Base-by-base conservation (phyloP, 2,113 vertebrate species). In the Pungitius pungitius region DNA sequence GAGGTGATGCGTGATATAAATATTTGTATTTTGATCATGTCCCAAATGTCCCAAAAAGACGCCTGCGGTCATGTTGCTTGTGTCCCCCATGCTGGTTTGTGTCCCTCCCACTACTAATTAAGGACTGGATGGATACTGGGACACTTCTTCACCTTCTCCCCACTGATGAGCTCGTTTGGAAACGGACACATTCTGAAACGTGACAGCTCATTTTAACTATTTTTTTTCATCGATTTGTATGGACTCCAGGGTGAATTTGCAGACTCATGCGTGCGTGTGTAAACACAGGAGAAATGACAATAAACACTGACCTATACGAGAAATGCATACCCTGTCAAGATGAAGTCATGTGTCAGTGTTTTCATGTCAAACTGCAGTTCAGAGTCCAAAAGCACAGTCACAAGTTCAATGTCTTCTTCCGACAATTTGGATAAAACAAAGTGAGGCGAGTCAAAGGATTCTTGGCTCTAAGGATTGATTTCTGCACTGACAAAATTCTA, bases 11-110 rank as follows among this genome's bases (percentile, higher is more conserved):
- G 49, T 56, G 39, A 39, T 9, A 22, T n/a, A 1, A 26, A 26
- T 14, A 27, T 59, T 45, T 65, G 7, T 65, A 77, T 85, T 85
- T 77, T 68, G 63, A 52, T 3, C 35, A 6, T 30, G 70, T n/a
- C n/a, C n/a, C n/a, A n/a, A n/a, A 8, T 67, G 24, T 39, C n/a
- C 33, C 55, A 35, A 17, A 52, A 17, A 33, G 26, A 59, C 13
- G 13, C 27, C 47, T 12, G 26, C 42, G 2, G 45, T 63, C 68
- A 54, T 11, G n/a, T 60, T 74, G 7, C 24, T 14, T 30, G 49
- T 85, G 45, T 42, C 68, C 37, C 67, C 56, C 56, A 80, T 73
- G 33, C 43, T 59, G 35, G n/a, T 26, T 69, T 35, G 26, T 47
- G 47, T 37, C 45, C 47, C 58, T 71, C 30, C 55, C 15, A 15